Base-by-base conservation (phyloP, 2,797 vertebrate species). In the Pangasius krempfi region DNA sequence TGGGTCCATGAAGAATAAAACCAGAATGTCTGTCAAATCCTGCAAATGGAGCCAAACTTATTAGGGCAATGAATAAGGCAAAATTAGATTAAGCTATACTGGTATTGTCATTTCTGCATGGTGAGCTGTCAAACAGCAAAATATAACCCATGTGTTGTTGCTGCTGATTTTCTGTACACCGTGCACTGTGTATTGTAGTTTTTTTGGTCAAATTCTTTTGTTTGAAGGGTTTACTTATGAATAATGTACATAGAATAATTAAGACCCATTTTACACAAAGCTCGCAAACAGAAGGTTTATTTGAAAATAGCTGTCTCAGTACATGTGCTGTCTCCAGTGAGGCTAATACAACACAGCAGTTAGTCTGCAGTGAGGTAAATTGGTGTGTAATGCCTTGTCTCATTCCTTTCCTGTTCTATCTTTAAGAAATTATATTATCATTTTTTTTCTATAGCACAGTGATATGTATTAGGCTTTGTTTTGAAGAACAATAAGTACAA, bases 41-140 rank as follows among this genome's bases (percentile, higher is more conserved):
- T 70, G 84, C 8, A 81, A 68, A 60, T 70, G 70, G 72, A 76
- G 85, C 89, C 88, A 89, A 84, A 70, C 73, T 73, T 87, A 89
- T 89, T 84, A 92, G 73, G 27, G 52, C 89, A 90, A 79, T 56
- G 72, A 89, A 83, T 86, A 56, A 44, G 40, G 73, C 70, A 82
- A 84, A 91, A 92, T 91, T 87, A 75, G 76, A 90, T 92, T 88
- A 86, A 18, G 44, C 68, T 89, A 52, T 90, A 81, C 89, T 76
- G 56, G 82, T 87, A 75, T 90, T 91, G 90, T 91, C 70, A 91
- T 91, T 93, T 75, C 75, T 81, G 76, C 85, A 90, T 86, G 90
- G 82, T 60, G 81, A 58, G 84, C 86, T 87, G 16, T 89, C 68
- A 88, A 85, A 92, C 85, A 83, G 52, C 84, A 75, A 87, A 90